A percentile compares a stretch with the other conserved stretches of the same genome.
phyloP scores from a whole-genome alignment of 2,113 vertebrate species.

The Harpagus bidentatus region DNA sequence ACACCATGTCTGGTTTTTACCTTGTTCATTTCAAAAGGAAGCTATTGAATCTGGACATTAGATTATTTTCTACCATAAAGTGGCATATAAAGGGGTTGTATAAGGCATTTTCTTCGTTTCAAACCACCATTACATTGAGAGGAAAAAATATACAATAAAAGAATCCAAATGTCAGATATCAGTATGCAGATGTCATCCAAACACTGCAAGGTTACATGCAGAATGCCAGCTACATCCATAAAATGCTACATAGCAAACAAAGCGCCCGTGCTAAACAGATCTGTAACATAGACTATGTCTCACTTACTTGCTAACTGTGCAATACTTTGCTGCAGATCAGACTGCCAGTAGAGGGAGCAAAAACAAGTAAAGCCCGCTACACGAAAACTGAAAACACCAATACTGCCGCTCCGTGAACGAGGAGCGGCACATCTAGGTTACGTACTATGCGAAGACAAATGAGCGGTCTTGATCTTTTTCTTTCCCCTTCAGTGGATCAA shows the following conservation, averaged over 20 bases:
- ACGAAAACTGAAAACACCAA: not conserved
- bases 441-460: accelerated
- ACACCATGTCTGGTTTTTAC: not conserved
- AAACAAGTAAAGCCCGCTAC: not conserved
- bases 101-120: not conserved
- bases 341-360: slow-evolving; percentile 1
- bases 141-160: not conserved
- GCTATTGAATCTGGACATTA: not conserved
- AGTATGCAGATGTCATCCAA: accelerated
- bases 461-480: not conserved
- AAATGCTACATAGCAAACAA: not conserved
- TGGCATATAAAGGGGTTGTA: not conserved
- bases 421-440: not conserved
- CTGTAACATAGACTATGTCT: accelerated
- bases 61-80: not conserved
- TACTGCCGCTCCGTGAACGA: accelerated
- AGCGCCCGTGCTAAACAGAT: not conserved
- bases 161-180: not conserved
- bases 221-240: not conserved
- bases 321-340: not conserved
- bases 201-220: not conserved
- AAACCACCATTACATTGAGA: not conserved
- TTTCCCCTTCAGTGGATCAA: not conserved
- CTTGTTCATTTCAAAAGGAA: not conserved
- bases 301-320: accelerated